Conservation (phyloP, 2,113 vertebrate genomes). For the Xenotilapia flavipinnis region DNA sequence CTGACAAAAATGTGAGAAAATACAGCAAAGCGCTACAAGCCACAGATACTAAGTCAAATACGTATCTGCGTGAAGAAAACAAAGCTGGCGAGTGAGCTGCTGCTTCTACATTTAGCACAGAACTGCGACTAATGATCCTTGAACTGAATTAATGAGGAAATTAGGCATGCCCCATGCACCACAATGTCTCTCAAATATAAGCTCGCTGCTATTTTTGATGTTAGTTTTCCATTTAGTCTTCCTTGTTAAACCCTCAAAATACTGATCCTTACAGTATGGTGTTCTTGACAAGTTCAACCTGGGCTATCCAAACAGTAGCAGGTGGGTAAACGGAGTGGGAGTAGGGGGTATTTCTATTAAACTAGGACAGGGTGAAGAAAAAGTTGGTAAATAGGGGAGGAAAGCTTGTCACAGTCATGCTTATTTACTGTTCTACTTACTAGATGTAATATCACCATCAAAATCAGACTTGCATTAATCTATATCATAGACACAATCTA, state of each 20-base stretch:
- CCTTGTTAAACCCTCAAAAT: neutral
- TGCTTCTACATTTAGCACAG: neutral
- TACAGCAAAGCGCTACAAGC: neutral
- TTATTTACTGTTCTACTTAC: neutral
- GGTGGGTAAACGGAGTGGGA: neutral
- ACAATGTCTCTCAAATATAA: neutral
- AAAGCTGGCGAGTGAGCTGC: neutral
- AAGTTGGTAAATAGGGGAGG: neutral
- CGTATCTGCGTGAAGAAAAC: neutral
- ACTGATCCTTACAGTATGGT: neutral
- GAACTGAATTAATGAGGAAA: neutral
- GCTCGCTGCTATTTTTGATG: neutral
- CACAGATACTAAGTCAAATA: neutral
- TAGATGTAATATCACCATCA: neutral
- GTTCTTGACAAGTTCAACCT: neutral
- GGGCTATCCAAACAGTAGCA: neutral
- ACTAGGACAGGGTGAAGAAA: neutral
- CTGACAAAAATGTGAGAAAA: neutral
- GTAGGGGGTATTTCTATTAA: neutral
- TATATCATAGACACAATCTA: neutral
- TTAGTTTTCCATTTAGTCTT: neutral
- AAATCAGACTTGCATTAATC: neutral
- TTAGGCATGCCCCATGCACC: neutral
- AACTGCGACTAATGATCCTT: neutral
- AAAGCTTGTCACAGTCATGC: neutral